Evolutionary conservation across 2,113 vertebrate species (phyloP).

Genomic region (Calidris pugnax): DNA sequence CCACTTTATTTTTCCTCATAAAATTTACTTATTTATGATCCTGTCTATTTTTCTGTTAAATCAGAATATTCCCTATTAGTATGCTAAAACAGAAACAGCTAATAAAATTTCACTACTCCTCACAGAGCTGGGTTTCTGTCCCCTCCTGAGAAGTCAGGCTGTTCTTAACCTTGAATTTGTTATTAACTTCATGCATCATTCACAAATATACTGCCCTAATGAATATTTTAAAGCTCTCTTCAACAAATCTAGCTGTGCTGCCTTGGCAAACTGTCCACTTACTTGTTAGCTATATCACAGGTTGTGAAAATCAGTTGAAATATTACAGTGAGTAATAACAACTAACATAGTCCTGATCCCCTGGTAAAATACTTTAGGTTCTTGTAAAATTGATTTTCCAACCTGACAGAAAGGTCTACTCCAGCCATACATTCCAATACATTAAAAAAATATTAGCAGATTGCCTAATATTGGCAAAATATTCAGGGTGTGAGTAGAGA

Average conservation of each 20-base stretch:
- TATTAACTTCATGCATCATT: constrained; percentile 19
- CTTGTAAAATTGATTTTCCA: constrained; percentile 11
- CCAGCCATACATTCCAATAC: not conserved
- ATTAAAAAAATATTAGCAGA: not conserved
- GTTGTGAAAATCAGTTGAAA: constrained; percentile 28
- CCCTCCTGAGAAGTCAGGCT: not conserved
- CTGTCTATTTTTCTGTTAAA: not conserved
- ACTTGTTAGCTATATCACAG: not conserved
- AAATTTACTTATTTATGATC: not conserved
- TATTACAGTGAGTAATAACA: not conserved
- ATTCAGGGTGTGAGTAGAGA: not conserved
- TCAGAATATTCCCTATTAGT: not conserved
- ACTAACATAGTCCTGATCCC: not conserved
- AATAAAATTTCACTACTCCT: not conserved
- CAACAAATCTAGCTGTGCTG: not conserved
- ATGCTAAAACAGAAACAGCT: not conserved
- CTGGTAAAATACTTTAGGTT: not conserved
- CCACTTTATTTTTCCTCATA: not conserved
- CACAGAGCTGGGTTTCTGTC: not conserved
- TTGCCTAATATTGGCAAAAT: not conserved
- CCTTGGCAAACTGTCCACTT: constrained; percentile 4
- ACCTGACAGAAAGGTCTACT: not conserved
- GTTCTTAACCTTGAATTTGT: constrained; percentile 34
- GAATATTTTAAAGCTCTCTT: constrained; percentile 55
- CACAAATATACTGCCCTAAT: constrained; percentile 16